A percentile compares a stretch with the other conserved stretches of the same genome.
phyloP scores from a whole-genome alignment of 2,113 vertebrate species.

The Prunella fulvescens region DNA sequence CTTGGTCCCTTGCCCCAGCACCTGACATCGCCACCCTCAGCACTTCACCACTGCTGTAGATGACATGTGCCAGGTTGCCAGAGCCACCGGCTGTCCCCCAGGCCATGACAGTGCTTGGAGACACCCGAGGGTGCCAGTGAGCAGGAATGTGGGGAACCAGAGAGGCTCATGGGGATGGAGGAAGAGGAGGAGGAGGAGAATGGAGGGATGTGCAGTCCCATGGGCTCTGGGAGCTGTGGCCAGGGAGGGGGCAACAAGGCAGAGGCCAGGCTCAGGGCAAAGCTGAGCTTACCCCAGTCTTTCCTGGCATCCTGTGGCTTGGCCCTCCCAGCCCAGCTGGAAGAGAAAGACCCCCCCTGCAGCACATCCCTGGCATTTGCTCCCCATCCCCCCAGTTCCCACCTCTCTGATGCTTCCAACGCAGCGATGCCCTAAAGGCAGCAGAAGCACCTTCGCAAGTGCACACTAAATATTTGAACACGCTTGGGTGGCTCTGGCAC shows the following conservation, averaged over 20 bases:
- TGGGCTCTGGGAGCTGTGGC: background rate
- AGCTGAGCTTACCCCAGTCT: background rate
- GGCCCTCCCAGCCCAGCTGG: background rate
- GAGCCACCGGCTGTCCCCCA: background rate
- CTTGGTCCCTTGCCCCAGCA: background rate
- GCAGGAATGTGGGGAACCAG: background rate
- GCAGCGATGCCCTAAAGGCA: slow-evolving; percentile 57
- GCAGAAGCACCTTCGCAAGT: slow-evolving; percentile 44
- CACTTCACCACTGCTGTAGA: background rate
- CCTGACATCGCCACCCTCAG: fast-evolving
- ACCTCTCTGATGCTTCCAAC: slow-evolving; percentile 41
- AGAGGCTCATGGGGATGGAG: background rate
- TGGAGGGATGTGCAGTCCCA: background rate
- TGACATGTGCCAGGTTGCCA: background rate
- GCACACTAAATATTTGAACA: slow-evolving; percentile 53
- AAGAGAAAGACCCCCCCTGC: background rate
- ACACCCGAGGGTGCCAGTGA: background rate
- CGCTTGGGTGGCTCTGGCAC: slow-evolving; percentile 51
- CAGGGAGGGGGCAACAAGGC: fast-evolving
- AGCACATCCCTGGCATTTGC: background rate
- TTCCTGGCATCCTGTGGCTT: background rate
- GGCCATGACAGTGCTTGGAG: background rate
- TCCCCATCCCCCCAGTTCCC: slow-evolving; percentile 41
- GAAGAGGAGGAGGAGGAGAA: background rate
- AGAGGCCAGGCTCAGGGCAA: background rate